phyloP scores from a whole-genome alignment of 2,113 vertebrate species.

The Mustela nigripes region DNA sequence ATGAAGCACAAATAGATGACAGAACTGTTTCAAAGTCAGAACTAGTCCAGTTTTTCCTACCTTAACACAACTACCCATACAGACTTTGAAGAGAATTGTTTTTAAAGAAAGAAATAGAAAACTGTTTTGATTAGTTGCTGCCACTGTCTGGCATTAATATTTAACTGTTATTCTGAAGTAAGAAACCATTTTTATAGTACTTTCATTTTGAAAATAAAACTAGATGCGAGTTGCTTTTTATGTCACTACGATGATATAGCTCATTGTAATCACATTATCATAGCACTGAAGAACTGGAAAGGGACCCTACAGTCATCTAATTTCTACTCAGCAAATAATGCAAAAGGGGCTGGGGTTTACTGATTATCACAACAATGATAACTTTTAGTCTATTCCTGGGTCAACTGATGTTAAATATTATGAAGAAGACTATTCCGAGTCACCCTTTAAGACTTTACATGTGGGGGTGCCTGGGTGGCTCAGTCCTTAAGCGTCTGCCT shows the following conservation, averaged over 20 bases:
- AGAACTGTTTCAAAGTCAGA: background rate
- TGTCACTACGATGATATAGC: background rate
- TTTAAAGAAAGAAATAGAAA: constrained; percentile 25
- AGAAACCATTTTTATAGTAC: constrained; percentile 2
- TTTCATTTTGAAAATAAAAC: constrained; percentile 55
- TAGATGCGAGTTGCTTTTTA: constrained; percentile 45
- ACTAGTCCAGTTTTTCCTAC: background rate
- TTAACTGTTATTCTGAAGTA: constrained; percentile 45
- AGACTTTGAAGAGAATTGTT: background rate
- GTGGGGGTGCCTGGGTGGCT: background rate
- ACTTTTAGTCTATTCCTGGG: background rate
- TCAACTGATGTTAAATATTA: constrained; percentile 17
- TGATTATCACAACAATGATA: constrained; percentile 2
- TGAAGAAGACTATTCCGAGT: background rate
- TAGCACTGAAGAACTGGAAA: background rate
- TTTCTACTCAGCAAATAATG: background rate
- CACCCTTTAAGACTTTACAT: background rate
- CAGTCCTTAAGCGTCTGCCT: background rate
- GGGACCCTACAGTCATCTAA: background rate
- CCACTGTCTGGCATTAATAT: background rate
- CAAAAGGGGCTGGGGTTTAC: background rate
- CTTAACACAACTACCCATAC: background rate
- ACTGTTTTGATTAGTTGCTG: background rate
- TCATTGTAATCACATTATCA: background rate
- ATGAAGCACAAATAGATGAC: background rate